These are phyloP conservation scores for Antechinus flavipes DNA, from an alignment of 2,113 vertebrate species.

Conservation along the genomic window DNA sequence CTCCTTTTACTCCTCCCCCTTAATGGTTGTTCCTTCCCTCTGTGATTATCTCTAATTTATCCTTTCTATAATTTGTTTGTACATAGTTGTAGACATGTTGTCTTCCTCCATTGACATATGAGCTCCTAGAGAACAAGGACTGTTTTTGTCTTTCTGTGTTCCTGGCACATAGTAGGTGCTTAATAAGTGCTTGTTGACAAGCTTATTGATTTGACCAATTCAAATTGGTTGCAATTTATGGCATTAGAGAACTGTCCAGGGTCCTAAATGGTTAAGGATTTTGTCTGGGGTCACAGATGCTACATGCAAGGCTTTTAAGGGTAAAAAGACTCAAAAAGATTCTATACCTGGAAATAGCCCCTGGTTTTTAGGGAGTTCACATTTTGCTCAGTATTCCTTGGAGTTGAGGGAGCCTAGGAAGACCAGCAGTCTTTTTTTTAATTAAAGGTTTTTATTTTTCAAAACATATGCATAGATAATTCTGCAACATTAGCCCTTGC, in stretches of 20 bases:
- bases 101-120: not conserved
- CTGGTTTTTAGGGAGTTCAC: not conserved
- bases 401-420: not conserved
- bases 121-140: not conserved
- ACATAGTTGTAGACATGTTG: not conserved
- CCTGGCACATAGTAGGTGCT: not conserved
- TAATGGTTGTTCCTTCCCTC: not conserved
- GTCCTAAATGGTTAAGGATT: not conserved
- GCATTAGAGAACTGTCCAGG: not conserved
- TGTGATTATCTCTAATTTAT: constrained; percentile 4
- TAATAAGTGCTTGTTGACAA: not conserved
- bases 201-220: not conserved
- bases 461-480: too few relatives aligned
- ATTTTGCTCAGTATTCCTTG: not conserved
- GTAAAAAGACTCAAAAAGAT: not conserved
- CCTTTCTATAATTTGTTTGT: not conserved
- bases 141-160: not conserved
- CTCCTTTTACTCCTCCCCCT: not conserved
- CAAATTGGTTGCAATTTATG: not conserved
- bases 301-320: not conserved
- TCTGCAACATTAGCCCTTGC: too few relatives aligned
- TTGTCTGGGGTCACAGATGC: not conserved
- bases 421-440: not conserved
- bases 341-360: not conserved
- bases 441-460: too few relatives aligned